Evolutionary conservation across 2,113 vertebrate species (phyloP), one percentile per base, ranked within the genome.

Genomic region (Pyrgilauda ruficollis): DNA sequence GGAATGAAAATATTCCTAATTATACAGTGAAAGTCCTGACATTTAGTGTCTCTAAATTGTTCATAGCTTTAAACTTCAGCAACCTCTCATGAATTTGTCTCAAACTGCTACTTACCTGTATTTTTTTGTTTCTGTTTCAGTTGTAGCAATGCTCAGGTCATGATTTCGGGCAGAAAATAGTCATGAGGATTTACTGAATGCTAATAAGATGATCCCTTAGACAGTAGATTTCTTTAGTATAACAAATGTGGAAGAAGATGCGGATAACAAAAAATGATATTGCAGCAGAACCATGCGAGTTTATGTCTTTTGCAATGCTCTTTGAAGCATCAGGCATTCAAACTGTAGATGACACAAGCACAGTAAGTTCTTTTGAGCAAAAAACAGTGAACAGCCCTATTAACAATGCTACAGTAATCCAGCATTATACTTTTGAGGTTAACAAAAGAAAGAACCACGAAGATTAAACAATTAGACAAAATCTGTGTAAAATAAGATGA

Each of bases 1-100:
- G 39, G 50, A 96, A 84, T 56, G 31, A 84, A 93, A 94, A 63
- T 84, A 68, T 63, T 94, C 27, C 56, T 73, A 89, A 89, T 72
- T 77, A 84, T 44, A 56, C 35, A 72, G 14, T 46, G 28, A 23
- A 86, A 93, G 20, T 74, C 47, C 72, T 93, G 75, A 90, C 55
- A 91, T 83, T 86, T 69, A 77, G 16, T 27, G 35, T 89, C 46
- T 80, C 20, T 68, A 87, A 83, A 64, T 23, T 52, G 55, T 58
- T 94, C 52, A 46, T 37, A 77, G 50, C 27, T 73, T 91, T 55
- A 76, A 87, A 84, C 44, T 88, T 80, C 68, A 88, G 17, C 67
- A 85, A 1, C 19, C 28, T 86, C 27, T 86, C 39, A 77, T 37
- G 30, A 84, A 67, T 94, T 93, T 73, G 31, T 66, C 70, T 76